Evolutionary conservation across 2,797 vertebrate species (phyloP).

Genomic region (Oreochromis mossambicus): DNA sequence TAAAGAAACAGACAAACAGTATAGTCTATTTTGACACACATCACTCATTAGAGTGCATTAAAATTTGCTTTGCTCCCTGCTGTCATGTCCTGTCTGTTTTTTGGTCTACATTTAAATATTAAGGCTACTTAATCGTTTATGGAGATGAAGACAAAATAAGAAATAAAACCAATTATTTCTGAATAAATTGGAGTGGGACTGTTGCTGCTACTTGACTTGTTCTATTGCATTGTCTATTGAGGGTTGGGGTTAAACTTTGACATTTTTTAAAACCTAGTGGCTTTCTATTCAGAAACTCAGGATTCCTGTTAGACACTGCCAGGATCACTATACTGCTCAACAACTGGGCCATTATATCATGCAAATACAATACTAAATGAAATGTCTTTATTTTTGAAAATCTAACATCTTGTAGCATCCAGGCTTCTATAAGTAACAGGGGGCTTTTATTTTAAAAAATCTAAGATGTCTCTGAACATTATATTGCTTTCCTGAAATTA

Average conservation of each 20-base stretch:
- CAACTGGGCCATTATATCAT: background rate
- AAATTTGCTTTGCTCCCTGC: background rate
- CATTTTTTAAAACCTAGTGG: background rate
- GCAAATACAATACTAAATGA: background rate
- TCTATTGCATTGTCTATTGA: background rate
- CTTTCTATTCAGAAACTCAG: background rate
- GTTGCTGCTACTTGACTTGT: background rate
- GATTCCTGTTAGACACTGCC: background rate
- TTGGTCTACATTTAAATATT: background rate
- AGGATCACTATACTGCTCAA: background rate
- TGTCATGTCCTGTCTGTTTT: background rate
- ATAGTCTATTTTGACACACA: background rate
- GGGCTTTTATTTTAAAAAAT: background rate
- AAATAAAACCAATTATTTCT: background rate
- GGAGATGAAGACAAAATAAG: background rate
- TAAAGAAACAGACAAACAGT: background rate
- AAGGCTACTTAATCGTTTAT: background rate
- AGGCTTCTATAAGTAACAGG: background rate
- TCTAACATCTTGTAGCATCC: background rate
- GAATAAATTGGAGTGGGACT: background rate
- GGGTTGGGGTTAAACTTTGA: background rate
- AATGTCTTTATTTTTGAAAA: background rate
- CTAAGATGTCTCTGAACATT: background rate
- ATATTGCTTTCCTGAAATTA: background rate
- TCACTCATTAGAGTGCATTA: background rate